A percentile compares a stretch with the other conserved stretches of the same genome.
Evolutionary conservation across 1,140 invertebrate species (phyloP).

Genomic region (Ephestia elutella): DNA sequence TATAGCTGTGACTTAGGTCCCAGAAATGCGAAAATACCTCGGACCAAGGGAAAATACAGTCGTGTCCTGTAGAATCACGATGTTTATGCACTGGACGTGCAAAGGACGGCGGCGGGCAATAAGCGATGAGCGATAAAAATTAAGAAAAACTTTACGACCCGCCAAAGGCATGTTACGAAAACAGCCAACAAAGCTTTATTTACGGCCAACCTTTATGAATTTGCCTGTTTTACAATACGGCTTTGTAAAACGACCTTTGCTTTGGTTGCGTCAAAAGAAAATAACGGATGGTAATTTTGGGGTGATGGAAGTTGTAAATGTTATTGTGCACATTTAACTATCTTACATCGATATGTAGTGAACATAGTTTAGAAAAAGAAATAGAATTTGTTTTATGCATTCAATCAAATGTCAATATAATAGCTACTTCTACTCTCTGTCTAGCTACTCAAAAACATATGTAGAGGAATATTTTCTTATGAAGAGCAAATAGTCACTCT

Average conservation of each 20-base stretch:
- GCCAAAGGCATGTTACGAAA: conserved; percentile 44
- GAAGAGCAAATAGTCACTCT: no score
- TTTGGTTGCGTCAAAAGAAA: conserved; percentile 34
- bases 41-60: no score
- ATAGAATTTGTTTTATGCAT: not conserved
- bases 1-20: no score
- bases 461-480: no score
- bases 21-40: no score
- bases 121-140: conserved; percentile 26
- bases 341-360: not conserved
- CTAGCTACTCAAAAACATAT: no score
- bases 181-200: conserved; percentile 53
- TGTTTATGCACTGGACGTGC: no score
- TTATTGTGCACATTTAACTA: conserved; percentile 8
- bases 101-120: conserved; percentile 11
- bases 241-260: conserved; percentile 25
- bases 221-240: conserved; percentile 41
- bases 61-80: conserved; percentile 3
- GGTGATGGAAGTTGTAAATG: conserved; percentile 26
- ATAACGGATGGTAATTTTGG: conserved; percentile 34
- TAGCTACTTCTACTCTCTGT: no score
- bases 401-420: no score
- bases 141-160: conserved; percentile 54
- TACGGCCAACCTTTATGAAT: conserved; percentile 52
- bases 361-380: not conserved